These are phyloP conservation scores for Oreochromis aureus DNA, from an alignment of 2,113 vertebrate species.

Conservation along the genomic window DNA sequence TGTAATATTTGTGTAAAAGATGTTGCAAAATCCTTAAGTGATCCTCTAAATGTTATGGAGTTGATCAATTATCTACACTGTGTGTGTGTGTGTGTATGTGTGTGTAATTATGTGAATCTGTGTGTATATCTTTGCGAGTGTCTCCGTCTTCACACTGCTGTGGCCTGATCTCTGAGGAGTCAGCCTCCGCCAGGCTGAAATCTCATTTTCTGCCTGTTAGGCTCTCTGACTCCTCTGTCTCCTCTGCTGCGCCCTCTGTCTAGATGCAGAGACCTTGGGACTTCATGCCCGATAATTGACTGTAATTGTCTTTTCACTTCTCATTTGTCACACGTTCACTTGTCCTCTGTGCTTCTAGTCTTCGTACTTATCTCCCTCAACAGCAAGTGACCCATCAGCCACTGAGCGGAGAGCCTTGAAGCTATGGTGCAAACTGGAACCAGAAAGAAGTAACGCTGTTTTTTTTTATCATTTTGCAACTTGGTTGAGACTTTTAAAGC, in stretches of 20 bases:
- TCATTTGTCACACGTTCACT: slow-evolving; percentile 84
- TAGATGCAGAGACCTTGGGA: slow-evolving; percentile 74
- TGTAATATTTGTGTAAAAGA: slow-evolving; percentile 45
- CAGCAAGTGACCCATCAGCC: slow-evolving; percentile 10
- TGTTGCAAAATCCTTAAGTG: slow-evolving; percentile 33
- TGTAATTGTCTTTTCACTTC: slow-evolving; percentile 95
- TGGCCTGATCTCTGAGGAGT: not conserved
- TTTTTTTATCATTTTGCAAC: not conserved
- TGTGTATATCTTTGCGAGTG: not conserved
- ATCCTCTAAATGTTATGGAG: slow-evolving; percentile 37
- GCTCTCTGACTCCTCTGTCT: slow-evolving; percentile 56
- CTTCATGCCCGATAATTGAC: slow-evolving; percentile 87
- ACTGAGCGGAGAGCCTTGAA: not conserved
- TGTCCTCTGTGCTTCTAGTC: slow-evolving; percentile 71
- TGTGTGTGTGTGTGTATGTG: not conserved
- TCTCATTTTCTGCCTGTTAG: slow-evolving; percentile 97
- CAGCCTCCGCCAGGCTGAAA: slow-evolving; percentile 86
- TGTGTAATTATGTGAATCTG: not conserved
- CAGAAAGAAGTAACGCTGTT: not conserved
- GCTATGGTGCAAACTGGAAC: not conserved
- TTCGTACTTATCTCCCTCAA: slow-evolving; percentile 42
- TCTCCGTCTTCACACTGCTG: not conserved
- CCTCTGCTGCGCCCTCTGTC: not conserved
- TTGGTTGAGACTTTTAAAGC: not conserved
- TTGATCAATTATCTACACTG: slow-evolving; percentile 46